Evolutionary conservation across 2,113 vertebrate species (phyloP).

Genomic region (Clarias gariepinus): DNA sequence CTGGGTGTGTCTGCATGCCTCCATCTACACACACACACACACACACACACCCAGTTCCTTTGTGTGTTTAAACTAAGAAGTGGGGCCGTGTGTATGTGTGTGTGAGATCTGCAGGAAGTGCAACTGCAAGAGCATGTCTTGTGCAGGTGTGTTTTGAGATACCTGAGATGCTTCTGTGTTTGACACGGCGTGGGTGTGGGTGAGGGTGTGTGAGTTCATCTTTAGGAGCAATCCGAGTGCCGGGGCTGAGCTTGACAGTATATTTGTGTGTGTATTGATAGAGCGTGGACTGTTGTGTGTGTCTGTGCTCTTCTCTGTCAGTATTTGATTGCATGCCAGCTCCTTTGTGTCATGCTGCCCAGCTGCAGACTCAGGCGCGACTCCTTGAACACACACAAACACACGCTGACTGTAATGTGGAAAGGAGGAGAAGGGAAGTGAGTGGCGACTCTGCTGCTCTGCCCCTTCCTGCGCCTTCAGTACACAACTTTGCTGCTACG

Average conservation of each 20-base stretch:
- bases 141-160: conserved; percentile 6
- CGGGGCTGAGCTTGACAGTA: conserved; percentile 4
- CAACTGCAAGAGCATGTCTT: conserved; percentile 20
- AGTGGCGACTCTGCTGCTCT: conserved; percentile 57
- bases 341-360: conserved; percentile 55
- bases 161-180: conserved; percentile 19
- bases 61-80: conserved; percentile 37
- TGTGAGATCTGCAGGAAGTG: conserved; percentile 30
- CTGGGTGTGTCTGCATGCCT: conserved; percentile 23
- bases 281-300: conserved; percentile 22
- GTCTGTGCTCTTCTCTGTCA: conserved; percentile 19
- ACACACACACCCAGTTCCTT: conserved; percentile 39
- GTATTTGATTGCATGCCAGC: conserved; percentile 54
- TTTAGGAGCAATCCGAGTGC: neutral
- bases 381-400: conserved; percentile 8
- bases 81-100: conserved; percentile 32
- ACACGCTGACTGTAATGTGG: conserved; percentile 67
- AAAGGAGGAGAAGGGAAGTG: conserved; percentile 59
- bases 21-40: neutral
- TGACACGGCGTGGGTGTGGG: neutral
- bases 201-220: neutral
- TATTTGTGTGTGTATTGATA: conserved; percentile 40
- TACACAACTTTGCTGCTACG: conserved; percentile 1
- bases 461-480: conserved; percentile 71
- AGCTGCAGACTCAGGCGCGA: conserved; percentile 56